These are phyloP conservation scores for Schizopygopsis malacanthus DNA, from an alignment of 2,797 vertebrate species.

Conservation along the genomic window DNA sequence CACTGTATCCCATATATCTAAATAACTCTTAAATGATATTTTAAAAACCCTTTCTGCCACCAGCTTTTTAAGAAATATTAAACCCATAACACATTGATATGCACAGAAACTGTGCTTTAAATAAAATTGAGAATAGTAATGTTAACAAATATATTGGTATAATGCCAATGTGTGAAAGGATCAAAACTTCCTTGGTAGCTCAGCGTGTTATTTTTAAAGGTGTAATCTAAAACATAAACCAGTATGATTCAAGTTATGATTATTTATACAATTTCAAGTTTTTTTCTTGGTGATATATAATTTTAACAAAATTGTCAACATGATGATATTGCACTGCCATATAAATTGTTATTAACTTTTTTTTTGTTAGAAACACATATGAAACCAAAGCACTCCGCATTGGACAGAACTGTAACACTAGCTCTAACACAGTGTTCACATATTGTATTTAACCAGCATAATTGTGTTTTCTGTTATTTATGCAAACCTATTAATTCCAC, in stretches of 20 bases:
- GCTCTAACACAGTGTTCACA: conserved; percentile 1
- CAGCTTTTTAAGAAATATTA: not conserved
- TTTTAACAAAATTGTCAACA: conserved; percentile 34
- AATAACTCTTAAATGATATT: conserved; percentile 6
- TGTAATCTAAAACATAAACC: conserved; percentile 13
- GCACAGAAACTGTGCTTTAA: not conserved
- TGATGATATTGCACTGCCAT: not conserved
- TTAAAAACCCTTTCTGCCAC: conserved; percentile 4
- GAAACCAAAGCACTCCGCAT: conserved; percentile 35
- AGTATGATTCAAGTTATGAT: not conserved
- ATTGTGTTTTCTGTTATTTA: not conserved
- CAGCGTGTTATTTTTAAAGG: conserved; percentile 10
- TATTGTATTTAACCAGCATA: not conserved
- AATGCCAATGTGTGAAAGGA: not conserved
- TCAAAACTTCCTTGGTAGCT: not conserved
- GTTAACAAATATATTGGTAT: not conserved
- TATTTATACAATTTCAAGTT: not conserved
- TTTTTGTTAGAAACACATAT: not conserved
- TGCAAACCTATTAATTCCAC: conserved; percentile 4
- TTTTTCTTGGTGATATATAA: not conserved
- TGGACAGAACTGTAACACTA: conserved; percentile 22
- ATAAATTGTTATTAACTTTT: conserved; percentile 14
- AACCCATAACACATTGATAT: conserved; percentile 2
- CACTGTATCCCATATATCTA: conserved; percentile 20
- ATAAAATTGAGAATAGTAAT: not conserved